These are phyloP conservation scores for Aspidapion aeneum DNA, from an alignment of 2,888 invertebrate species.

Conservation along the genomic window DNA sequence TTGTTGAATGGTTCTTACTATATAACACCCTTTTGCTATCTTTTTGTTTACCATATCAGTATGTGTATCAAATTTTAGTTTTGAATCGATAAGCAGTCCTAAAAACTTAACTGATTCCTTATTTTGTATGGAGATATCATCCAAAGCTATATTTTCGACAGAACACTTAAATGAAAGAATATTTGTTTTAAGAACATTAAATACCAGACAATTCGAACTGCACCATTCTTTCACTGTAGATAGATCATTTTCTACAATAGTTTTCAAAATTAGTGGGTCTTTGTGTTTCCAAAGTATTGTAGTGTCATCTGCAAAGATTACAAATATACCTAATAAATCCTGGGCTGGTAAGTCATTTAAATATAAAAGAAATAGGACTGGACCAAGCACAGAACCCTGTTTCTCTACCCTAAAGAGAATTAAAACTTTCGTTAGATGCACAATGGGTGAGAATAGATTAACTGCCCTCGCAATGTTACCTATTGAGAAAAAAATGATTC, in stretches of 20 bases:
- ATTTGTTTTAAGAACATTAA: background rate
- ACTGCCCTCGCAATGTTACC: too few species aligned
- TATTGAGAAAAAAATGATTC: too few species aligned
- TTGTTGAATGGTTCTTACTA: background rate
- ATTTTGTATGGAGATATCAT: background rate
- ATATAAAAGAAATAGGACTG: too few species aligned
- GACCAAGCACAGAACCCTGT: too few species aligned
- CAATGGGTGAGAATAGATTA: too few species aligned
- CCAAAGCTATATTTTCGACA: background rate
- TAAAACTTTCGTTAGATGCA: too few species aligned
- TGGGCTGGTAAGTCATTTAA: too few species aligned
- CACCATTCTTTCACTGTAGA: background rate
- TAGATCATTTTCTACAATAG: background rate
- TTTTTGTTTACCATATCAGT: background rate
- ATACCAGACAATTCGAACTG: background rate
- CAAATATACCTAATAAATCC: too few species aligned
- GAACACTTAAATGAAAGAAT: background rate
- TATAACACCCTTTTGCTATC: background rate
- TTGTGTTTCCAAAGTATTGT: too few species aligned
- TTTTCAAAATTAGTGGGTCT: background rate
- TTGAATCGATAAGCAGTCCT: background rate
- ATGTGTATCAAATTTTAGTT: constrained; percentile 6
- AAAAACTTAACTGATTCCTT: background rate
- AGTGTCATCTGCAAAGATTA: too few species aligned
- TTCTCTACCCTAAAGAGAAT: too few species aligned